phyloP scores from a whole-genome alignment of 1,140 invertebrate species.

The Musca vetustissima region DNA sequence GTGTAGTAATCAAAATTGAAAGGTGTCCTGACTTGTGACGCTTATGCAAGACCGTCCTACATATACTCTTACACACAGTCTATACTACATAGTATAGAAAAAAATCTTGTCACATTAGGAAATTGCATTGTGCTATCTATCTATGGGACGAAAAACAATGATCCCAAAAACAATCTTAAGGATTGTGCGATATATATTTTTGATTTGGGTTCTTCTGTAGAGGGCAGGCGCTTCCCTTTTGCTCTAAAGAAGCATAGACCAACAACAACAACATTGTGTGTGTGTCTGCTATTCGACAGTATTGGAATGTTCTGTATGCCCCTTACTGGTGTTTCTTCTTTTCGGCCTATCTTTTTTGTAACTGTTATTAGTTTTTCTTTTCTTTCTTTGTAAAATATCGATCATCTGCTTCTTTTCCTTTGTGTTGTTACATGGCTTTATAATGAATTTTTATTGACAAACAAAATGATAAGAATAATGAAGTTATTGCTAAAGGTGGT shows the following conservation, averaged over 20 bases:
- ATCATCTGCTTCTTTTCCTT: conserved; percentile 10
- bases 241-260: too few relatives aligned
- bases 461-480: conserved; percentile 22
- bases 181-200: too few relatives aligned
- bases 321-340: too few relatives aligned
- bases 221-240: too few relatives aligned
- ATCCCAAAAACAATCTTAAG: too few relatives aligned
- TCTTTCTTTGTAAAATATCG: not conserved
- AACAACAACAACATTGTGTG: not conserved
- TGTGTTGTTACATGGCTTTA: not conserved
- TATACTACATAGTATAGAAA: too few relatives aligned
- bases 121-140: too few relatives aligned
- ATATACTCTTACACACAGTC: too few relatives aligned
- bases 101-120: too few relatives aligned
- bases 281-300: not conserved
- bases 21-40: conserved; percentile 22
- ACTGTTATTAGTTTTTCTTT: not conserved
- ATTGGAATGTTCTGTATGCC: too few relatives aligned
- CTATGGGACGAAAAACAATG: not conserved
- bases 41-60: conserved; percentile 3
- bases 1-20: not conserved
- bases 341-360: not conserved
- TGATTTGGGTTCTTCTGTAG: too few relatives aligned
- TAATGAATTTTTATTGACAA: conserved; percentile 8
- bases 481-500: conserved; percentile 1